Evolutionary conservation across 1,140 invertebrate genomes (phyloP).

Genomic region (Pseudomyrmex sp.): DNA sequence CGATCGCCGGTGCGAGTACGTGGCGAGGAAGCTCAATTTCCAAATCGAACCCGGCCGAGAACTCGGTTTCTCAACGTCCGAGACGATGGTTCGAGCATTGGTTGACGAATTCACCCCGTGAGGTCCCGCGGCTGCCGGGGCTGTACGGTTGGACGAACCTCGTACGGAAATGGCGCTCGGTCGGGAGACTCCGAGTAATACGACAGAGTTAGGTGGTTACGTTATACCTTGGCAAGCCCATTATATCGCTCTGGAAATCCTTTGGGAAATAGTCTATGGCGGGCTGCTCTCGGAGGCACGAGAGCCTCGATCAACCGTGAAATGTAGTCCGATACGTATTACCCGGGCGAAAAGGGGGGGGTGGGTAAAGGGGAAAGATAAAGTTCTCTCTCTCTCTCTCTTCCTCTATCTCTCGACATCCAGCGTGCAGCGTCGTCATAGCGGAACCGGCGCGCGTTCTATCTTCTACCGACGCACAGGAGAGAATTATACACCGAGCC

Average conservation of each 20-base stretch:
- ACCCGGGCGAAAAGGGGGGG: slow-evolving; percentile 44
- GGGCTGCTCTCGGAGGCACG: slow-evolving; percentile 46
- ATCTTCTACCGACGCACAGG: neutral
- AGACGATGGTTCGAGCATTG: slow-evolving; percentile 4
- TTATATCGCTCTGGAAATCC: slow-evolving; percentile 79
- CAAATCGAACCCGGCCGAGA: slow-evolving; percentile 65
- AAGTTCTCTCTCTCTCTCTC: neutral
- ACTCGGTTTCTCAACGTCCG: slow-evolving; percentile 16
- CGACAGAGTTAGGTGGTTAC: slow-evolving; percentile 72
- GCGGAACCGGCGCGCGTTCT: neutral
- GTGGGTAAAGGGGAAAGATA: neutral
- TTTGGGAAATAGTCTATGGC: slow-evolving; percentile 81
- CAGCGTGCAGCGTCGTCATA: slow-evolving; percentile 3
- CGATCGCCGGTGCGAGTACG: slow-evolving; percentile 64
- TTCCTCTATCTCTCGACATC: slow-evolving; percentile 27
- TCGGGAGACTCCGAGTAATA: slow-evolving; percentile 57
- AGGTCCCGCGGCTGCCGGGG: slow-evolving; percentile 35
- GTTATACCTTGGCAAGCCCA: slow-evolving; percentile 73
- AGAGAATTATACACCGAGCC: slow-evolving; percentile 37
- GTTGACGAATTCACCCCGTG: slow-evolving; percentile 71
- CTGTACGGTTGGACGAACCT: slow-evolving; percentile 27
- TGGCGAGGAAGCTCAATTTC: slow-evolving; percentile 72
- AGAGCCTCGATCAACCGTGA: slow-evolving; percentile 79
- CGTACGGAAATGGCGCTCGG: slow-evolving; percentile 33
- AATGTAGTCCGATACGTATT: slow-evolving; percentile 81